Conservation (phyloP, 2,113 vertebrate species). For the Sinocyclocheilus anshuiensis region DNA sequence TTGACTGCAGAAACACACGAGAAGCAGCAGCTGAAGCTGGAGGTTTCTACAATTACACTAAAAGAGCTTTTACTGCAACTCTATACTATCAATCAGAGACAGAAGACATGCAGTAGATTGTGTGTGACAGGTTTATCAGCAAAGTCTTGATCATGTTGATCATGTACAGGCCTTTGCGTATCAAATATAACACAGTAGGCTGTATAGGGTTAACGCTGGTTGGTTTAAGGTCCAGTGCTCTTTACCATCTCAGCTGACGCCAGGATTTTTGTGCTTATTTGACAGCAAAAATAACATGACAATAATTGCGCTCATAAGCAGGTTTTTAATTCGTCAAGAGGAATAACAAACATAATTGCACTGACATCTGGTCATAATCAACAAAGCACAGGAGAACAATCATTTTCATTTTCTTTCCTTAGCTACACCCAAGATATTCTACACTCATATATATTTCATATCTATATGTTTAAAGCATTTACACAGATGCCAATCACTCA, state of each 20-base stretch:
- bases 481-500: neutral
- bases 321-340: slow-evolving; percentile 8
- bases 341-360: slow-evolving; percentile 2
- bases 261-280: neutral
- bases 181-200: no score
- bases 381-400: slow-evolving; percentile 22
- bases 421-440: neutral
- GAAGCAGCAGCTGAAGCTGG: no score
- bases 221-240: neutral
- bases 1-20: no score
- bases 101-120: no score
- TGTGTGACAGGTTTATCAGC: no score
- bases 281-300: neutral
- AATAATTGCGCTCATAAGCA: neutral
- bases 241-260: neutral
- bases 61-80: no score
- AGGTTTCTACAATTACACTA: no score
- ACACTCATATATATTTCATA: neutral
- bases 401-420: neutral
- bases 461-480: neutral
- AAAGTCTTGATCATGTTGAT: no score
- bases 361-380: slow-evolving; percentile 1
- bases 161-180: no score
- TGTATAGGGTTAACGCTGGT: neutral
- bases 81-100: no score